phyloP scores from a whole-genome alignment of 2,113 vertebrate genomes.

The Protobothrops mucrosquamatus region DNA sequence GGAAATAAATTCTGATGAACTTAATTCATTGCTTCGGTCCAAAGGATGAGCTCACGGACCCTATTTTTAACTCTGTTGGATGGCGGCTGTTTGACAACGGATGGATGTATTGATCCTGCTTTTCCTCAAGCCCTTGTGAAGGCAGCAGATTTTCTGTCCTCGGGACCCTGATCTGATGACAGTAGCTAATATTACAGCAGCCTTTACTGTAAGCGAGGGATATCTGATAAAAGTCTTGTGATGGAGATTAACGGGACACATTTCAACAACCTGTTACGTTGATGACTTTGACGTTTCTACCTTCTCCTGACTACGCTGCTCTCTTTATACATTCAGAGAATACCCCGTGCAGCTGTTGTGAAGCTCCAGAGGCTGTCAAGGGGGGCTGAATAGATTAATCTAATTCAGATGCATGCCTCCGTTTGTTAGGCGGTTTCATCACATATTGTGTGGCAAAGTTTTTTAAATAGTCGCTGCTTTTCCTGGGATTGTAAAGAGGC shows the following conservation, averaged over 20 bases:
- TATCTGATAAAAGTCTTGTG: neutral
- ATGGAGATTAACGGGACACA: neutral
- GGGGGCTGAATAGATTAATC: neutral
- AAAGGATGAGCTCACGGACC: neutral
- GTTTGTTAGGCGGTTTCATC: neutral
- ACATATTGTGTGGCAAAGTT: neutral
- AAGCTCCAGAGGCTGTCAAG: neutral
- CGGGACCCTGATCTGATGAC: neutral
- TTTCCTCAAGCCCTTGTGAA: neutral
- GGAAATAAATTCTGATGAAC: neutral
- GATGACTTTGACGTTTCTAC: neutral
- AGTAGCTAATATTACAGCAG: neutral
- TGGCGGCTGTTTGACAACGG: neutral
- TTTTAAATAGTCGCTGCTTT: neutral
- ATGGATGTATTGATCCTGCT: neutral
- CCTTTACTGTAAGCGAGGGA: neutral
- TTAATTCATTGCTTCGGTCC: neutral
- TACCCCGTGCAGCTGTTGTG: fast-evolving
- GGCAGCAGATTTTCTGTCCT: neutral
- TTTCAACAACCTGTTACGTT: neutral
- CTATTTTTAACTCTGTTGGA: neutral
- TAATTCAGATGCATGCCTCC: neutral
- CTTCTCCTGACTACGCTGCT: neutral
- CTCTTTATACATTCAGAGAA: neutral
- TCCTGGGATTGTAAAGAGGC: neutral